Evolutionary conservation across 2,797 vertebrate genomes (phyloP), one percentile per base, ranked within the genome.

Genomic region (Malurus splendens): DNA sequence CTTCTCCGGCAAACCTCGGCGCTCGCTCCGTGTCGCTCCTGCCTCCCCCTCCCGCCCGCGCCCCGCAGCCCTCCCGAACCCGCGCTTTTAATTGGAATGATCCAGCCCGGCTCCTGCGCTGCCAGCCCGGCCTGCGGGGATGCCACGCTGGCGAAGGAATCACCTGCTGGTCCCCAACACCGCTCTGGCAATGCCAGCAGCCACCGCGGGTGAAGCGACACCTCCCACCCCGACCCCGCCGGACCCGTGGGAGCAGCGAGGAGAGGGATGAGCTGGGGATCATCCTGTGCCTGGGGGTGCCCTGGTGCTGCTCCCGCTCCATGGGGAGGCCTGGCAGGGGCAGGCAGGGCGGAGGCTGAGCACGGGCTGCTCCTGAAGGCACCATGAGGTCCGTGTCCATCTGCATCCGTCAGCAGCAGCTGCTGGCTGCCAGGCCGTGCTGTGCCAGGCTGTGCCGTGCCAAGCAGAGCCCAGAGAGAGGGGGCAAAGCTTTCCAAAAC

Each of bases 341-440:
- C 66, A 19, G 23, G 13, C 14, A 12, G 51, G 36, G 22, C 12
- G 0, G 10, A 83, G 60, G 88, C 55, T 33, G 59, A 11, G 39
- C 61, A 4, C 11, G 76, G 79, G 47, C 68, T 25, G 11, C 1
- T 32, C 72, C 81, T 36, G n/a, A 5, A 56, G 82, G 82, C 47
- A 7, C 74, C 41, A 0, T 7, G 18, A 65, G 79, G 18, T 47
- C 76, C 25, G 2, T 17, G 47, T 87, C 95, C 86, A 10, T 56
- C 79, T 33, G 0, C 57, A 77, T 92, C 87, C 18, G 6, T 74
- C 86, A 92, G 64, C 67, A 91, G 82, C 94, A 90, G 92, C 90
- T 82, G 90, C 89, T 74, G 86, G 18, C 52, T 65, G 87, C 73
- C 36, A 5, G 61, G 59, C 87, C 12, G 1, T 4, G 9, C 44